These are phyloP conservation scores for Drosophila yakuba DNA, from an alignment of 1,140 invertebrate genomes.

Conservation along the genomic window DNA sequence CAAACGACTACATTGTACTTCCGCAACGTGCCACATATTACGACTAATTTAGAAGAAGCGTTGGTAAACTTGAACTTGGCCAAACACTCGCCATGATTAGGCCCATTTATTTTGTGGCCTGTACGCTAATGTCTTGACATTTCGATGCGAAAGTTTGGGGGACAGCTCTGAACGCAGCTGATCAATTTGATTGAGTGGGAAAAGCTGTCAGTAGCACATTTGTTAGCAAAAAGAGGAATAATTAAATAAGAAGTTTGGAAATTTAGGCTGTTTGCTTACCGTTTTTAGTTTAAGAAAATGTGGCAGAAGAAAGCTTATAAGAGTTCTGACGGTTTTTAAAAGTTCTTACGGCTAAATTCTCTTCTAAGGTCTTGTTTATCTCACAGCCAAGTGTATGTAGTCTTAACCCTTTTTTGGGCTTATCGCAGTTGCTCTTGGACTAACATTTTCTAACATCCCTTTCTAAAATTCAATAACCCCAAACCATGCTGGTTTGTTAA, in stretches of 20 bases:
- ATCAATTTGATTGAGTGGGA: slow-evolving; percentile 26
- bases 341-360: background rate
- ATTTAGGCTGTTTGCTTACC: too few species aligned
- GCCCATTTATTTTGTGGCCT: slow-evolving; percentile 59
- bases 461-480: background rate
- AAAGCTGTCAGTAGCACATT: background rate
- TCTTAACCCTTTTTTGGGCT: background rate
- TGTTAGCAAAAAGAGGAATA: background rate
- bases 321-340: too few species aligned
- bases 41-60: slow-evolving; percentile 46
- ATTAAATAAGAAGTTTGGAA: background rate
- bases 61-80: slow-evolving; percentile 41
- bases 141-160: slow-evolving; percentile 20
- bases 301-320: too few species aligned
- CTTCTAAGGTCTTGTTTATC: background rate
- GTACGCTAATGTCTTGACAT: slow-evolving; percentile 56
- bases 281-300: too few species aligned
- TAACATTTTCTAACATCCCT: background rate
- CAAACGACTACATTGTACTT: slow-evolving; percentile 30
- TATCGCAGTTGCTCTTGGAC: background rate
- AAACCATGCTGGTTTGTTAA: background rate
- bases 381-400: too few species aligned
- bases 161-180: background rate
- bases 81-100: slow-evolving; percentile 71
- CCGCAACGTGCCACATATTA: slow-evolving; percentile 67